These are phyloP conservation scores for Acronicta leporina DNA, from an alignment of 2,888 invertebrate species.

Conservation along the genomic window DNA sequence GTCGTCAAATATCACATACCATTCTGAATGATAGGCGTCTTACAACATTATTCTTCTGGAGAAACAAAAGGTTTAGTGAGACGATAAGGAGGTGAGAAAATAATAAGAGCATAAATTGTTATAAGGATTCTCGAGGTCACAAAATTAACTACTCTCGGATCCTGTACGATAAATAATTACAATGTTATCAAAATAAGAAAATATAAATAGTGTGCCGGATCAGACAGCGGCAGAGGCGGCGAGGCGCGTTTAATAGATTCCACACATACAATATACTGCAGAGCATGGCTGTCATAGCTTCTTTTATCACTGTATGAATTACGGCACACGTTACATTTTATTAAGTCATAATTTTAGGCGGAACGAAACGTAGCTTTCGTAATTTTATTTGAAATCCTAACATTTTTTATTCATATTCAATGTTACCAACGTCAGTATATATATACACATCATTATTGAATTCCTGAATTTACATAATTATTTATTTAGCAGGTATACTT, in stretches of 20 bases:
- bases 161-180: conserved; percentile 39
- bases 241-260: conserved; percentile 77
- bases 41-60: too few relatives aligned
- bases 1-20: too few relatives aligned
- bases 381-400: conserved; percentile 69
- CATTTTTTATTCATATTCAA: conserved; percentile 66
- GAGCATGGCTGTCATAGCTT: conserved; percentile 68
- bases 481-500: conserved; percentile 48
- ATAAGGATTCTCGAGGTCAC: conserved; percentile 9
- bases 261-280: conserved; percentile 66
- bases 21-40: too few relatives aligned
- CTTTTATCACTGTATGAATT: conserved; percentile 78
- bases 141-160: conserved; percentile 22
- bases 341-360: conserved; percentile 81
- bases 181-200: conserved; percentile 45
- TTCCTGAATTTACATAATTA: conserved; percentile 58
- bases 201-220: conserved; percentile 35
- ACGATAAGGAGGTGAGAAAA: too few relatives aligned
- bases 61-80: too few relatives aligned
- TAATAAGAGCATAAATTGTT: not conserved
- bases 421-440: conserved; percentile 54
- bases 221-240: conserved; percentile 28
- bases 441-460: conserved; percentile 56
- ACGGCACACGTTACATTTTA: conserved; percentile 76
- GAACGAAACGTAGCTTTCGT: conserved; percentile 74